Percentiles rank a stretch among this genome's conserved stretches.
Evolutionary conservation across 2,113 vertebrate species (phyloP).

Genomic region (Chascanopsetta lugubris): DNA sequence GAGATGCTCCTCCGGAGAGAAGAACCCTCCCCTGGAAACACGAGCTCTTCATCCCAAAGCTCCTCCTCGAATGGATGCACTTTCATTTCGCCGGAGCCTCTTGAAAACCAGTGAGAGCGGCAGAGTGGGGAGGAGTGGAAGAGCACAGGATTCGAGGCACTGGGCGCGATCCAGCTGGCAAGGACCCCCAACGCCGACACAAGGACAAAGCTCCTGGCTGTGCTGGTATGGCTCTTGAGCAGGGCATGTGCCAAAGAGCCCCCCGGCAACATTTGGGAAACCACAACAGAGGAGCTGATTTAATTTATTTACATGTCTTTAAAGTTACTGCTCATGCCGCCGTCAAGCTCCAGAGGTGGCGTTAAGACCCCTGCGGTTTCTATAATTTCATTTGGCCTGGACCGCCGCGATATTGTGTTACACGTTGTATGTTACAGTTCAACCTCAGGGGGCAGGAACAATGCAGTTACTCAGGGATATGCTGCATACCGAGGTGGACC

Average conservation of each 20-base stretch:
- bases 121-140: conserved; percentile 63
- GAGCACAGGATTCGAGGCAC: conserved; percentile 64
- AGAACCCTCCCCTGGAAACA: conserved; percentile 28
- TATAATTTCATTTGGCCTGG: conserved; percentile 27
- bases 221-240: conserved; percentile 65
- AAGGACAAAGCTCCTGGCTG: conserved; percentile 75
- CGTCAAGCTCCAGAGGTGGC: conserved; percentile 30
- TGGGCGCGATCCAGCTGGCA: conserved; percentile 75
- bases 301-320: conserved; percentile 69
- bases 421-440: conserved; percentile 18
- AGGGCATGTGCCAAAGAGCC: conserved; percentile 70
- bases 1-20: conserved; percentile 25
- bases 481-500: neutral
- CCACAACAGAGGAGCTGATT: conserved; percentile 56
- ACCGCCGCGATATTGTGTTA: conserved; percentile 10
- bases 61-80: conserved; percentile 45
- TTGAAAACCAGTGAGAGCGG: conserved; percentile 54
- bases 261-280: conserved; percentile 56
- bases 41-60: conserved; percentile 48
- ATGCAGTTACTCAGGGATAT: conserved; percentile 5
- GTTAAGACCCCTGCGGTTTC: conserved; percentile 10
- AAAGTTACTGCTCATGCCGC: conserved; percentile 43
- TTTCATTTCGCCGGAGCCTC: conserved; percentile 58
- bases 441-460: conserved; percentile 20
- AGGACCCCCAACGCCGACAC: conserved; percentile 62